phyloP scores from a whole-genome alignment of 2,888 invertebrate species.

The Alitta virens region DNA sequence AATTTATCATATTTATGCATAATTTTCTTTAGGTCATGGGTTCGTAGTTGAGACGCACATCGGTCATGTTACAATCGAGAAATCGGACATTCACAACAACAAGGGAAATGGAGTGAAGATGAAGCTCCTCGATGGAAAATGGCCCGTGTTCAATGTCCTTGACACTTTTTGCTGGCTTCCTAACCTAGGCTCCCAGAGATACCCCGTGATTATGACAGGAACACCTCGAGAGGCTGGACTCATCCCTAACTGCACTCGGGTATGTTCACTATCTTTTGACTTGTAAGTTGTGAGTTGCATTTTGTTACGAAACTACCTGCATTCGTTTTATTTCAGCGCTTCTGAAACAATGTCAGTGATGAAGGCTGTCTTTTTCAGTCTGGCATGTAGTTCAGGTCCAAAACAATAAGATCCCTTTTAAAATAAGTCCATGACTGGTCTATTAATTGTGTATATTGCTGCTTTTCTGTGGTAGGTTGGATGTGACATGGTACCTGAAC shows the following conservation, averaged over 20 bases:
- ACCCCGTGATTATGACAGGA: slow-evolving; percentile 9
- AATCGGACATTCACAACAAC: slow-evolving; percentile 45
- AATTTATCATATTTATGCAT: slow-evolving; percentile 3
- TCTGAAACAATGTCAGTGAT: too few species aligned
- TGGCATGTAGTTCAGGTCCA: too few species aligned
- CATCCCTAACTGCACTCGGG: not conserved
- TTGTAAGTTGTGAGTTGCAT: too few species aligned
- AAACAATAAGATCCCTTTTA: too few species aligned
- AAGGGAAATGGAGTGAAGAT: slow-evolving; percentile 55
- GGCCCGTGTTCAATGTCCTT: slow-evolving; percentile 30
- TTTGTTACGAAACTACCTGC: too few species aligned
- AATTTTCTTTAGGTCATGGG: slow-evolving; percentile 48
- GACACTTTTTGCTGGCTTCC: slow-evolving; percentile 41
- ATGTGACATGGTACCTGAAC: too few species aligned
- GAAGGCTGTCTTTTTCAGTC: too few species aligned
- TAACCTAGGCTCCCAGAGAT: slow-evolving; percentile 16
- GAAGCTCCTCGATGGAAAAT: slow-evolving; percentile 35
- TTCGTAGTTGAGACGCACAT: slow-evolving; percentile 47
- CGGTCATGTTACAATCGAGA: slow-evolving; percentile 48
- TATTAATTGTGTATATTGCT: too few species aligned
- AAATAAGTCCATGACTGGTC: too few species aligned
- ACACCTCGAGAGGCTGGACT: not conserved
- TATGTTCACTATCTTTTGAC: too few species aligned
- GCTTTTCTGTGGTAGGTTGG: too few species aligned
- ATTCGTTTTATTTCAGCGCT: too few species aligned